Conservation (phyloP, 1,140 invertebrate genomes). For the Nasonia vitripennis region DNA sequence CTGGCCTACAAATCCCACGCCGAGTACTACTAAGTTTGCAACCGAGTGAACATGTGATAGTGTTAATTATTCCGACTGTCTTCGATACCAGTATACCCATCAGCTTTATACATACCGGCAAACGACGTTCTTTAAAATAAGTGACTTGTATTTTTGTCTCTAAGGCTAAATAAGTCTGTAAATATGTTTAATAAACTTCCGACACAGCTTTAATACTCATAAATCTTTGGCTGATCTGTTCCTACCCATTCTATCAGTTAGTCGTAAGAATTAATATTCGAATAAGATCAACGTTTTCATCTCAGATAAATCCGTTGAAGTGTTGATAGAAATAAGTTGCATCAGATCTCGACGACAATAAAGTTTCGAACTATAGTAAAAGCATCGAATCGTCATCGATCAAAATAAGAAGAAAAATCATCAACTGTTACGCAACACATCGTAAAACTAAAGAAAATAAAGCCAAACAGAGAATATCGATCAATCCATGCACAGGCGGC, state of each 20-base stretch:
- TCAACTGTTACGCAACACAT: too few species aligned
- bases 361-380: not conserved
- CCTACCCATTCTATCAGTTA: not conserved
- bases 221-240: not conserved
- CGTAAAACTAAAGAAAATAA: not conserved
- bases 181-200: conserved; percentile 30
- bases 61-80: not conserved
- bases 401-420: too few species aligned
- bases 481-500: not conserved
- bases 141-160: not conserved
- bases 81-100: not conserved
- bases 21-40: not conserved
- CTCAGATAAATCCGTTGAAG: too few species aligned
- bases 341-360: too few species aligned
- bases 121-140: not conserved
- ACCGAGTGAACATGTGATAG: not conserved
- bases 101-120: not conserved
- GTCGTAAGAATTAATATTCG: too few species aligned
- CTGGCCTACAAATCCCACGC: not conserved
- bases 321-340: too few species aligned
- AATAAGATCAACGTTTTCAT: too few species aligned
- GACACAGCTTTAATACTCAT: not conserved
- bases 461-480: not conserved
- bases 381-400: too few species aligned
- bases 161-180: conserved; percentile 23